Conservation (phyloP, 2,888 invertebrate species). For the Drosophila nr. perissopoda region DNA sequence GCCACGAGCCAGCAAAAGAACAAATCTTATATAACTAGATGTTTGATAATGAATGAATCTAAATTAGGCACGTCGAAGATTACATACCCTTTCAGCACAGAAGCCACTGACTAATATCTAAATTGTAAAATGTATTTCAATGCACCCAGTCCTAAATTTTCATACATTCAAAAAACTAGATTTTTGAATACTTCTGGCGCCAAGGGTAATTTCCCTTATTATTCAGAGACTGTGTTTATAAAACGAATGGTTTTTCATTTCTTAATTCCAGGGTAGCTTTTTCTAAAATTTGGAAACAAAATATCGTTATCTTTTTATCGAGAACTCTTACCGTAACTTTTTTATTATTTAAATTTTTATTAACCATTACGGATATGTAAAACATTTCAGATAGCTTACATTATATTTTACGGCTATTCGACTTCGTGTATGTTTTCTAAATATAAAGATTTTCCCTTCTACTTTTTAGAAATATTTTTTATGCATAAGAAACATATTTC, state of each 20-base stretch:
- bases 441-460: background rate
- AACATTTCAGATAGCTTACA: background rate
- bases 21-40: background rate
- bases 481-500: background rate
- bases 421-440: background rate
- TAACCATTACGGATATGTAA: background rate
- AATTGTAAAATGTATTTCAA: background rate
- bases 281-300: background rate
- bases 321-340: background rate
- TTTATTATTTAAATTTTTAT: background rate
- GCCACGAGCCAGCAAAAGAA: background rate
- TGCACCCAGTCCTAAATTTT: background rate
- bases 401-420: background rate
- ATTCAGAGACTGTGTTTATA: too few relatives aligned
- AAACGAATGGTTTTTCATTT: background rate
- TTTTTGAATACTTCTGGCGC: too few relatives aligned
- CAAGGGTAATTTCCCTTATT: too few relatives aligned
- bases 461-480: background rate
- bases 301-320: background rate
- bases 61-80: background rate
- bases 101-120: background rate
- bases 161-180: too few relatives aligned
- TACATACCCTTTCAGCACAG: background rate
- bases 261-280: background rate
- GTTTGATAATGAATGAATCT: slow-evolving; percentile 6